Percentiles rank a stretch among this genome's conserved stretches.
Evolutionary conservation across 2,113 vertebrate species (phyloP).

Genomic region (Hystrix brachyura): DNA sequence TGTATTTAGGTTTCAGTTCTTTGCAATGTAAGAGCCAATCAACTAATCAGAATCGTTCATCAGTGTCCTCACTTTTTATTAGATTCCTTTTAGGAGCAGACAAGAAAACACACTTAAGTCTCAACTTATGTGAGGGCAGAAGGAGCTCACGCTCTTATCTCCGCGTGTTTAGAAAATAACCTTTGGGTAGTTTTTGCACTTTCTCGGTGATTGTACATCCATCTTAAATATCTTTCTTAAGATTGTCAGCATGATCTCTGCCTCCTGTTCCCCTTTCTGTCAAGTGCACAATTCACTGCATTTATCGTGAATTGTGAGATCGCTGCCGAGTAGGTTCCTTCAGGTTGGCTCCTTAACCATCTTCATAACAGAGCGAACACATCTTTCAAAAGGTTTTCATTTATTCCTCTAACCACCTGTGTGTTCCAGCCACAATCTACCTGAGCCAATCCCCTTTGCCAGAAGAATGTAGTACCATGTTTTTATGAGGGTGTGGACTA

Average conservation of each 20-base stretch:
- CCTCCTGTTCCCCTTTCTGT: neutral
- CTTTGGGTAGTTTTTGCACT: neutral
- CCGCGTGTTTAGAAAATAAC: conserved; percentile 4
- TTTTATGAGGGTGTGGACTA: neutral
- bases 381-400: conserved; percentile 39
- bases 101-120: neutral
- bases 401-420: neutral
- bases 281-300: neutral
- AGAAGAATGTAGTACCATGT: neutral
- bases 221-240: neutral
- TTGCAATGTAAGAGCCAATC: neutral
- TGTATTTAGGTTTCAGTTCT: conserved; percentile 6
- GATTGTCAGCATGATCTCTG: conserved; percentile 16
- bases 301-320: conserved; percentile 33
- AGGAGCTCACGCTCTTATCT: neutral
- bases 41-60: neutral
- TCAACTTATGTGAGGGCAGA: neutral
- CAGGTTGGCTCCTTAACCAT: neutral
- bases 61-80: neutral
- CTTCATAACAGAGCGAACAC: neutral
- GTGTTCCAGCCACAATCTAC: neutral
- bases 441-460: neutral
- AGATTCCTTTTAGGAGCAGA: conserved; percentile 12
- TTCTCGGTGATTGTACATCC: neutral
- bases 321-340: neutral